Percentiles rank a stretch among this genome's conserved stretches.
phyloP scores from a whole-genome alignment of 1,140 invertebrate genomes.

The Pogonomyrmex barbatus region DNA sequence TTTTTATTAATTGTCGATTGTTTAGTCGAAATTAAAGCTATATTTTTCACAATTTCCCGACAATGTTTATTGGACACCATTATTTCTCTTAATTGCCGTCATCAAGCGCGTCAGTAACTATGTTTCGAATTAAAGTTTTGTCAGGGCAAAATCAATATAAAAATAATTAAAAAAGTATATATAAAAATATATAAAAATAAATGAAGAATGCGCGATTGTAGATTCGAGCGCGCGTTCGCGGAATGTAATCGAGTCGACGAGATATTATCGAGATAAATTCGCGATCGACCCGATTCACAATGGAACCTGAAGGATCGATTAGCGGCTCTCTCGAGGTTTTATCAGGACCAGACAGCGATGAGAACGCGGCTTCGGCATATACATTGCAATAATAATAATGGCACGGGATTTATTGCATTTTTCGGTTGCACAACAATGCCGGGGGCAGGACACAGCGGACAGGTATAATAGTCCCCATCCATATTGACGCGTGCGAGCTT shows the following conservation, averaged over 20 bases:
- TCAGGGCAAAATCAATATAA: neutral
- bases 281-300: constrained; percentile 26
- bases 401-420: constrained; percentile 65
- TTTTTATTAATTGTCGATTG: constrained; percentile 9
- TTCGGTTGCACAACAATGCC: constrained; percentile 61
- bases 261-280: constrained; percentile 40
- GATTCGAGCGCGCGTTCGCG: neutral
- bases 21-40: neutral
- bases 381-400: constrained; percentile 57
- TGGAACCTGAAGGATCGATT: neutral
- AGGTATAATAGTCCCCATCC: constrained; percentile 38
- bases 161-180: too few species aligned
- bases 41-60: neutral
- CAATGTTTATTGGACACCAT: neutral
- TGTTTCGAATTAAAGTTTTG: neutral
- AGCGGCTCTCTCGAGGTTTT: constrained; percentile 9
- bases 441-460: neutral
- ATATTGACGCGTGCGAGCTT: constrained; percentile 43
- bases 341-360: constrained; percentile 10
- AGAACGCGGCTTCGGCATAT: constrained; percentile 12
- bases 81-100: neutral
- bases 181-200: too few species aligned
- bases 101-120: neutral
- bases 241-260: constrained; percentile 30
- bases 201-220: neutral